Evolutionary conservation across 2,113 vertebrate species (phyloP), one percentile per base, ranked within the genome.

Genomic region (Pteropus alecto): DNA sequence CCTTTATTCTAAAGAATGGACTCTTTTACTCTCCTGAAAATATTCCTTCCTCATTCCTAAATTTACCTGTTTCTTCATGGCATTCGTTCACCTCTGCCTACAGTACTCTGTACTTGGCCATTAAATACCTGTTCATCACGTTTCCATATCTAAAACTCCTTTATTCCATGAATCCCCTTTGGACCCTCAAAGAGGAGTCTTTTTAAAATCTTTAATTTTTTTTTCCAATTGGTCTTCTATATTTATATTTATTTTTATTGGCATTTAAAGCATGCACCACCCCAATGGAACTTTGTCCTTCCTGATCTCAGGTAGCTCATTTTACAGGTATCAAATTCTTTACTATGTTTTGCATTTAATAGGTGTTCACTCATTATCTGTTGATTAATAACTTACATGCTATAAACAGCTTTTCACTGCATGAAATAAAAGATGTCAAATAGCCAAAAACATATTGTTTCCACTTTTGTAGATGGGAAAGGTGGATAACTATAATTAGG

Each of bases 401-500:
- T 89, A 51, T 76, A 94, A 89, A 97, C 33, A 90, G 46, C n/a
- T 97, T 94, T 76, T 21, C 10, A 84, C 6, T 93, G n/a, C 68
- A 33, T 78, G 38, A 91, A 76, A 88, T 94, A 96, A 97, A 88
- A 92, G 33, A 87, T 87, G 54, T 84, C 96, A 96, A 71, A 67
- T 18, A 95, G 26, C 71, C 74, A 96, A 94, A 96, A 87, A 93
- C 5, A 51, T 70, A 93, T 56, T 90, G 60, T 61, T 89, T 87
- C 22, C 61, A 63, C 28, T 79, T 93, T 88, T 92, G 38, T 30
- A 96, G 77, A 95, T 93, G 54, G 56, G 10, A 51, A 93, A 96
- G n/a, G 96, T 96, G 30, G 70, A 71, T 88, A 93, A 83, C 63
- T 96, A 28, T 96, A 95, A 97, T 97, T 97, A 97, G 89, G 73